Conservation (phyloP, 2,113 vertebrate species). For the Oryctolagus cuniculus region mOryCun1.1 NC_091436.1:4384501-4385000, state of each 20-base stretch:
- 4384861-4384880: not conserved
- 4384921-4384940: not conserved
- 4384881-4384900: not conserved
- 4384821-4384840: not conserved
- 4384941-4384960: not conserved
- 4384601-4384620: not conserved
- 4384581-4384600: slow-evolving; percentile 16
- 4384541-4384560: slow-evolving; percentile 80
- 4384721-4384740: not conserved
- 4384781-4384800: not conserved
- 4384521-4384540: slow-evolving; percentile 79
- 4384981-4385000: not conserved
- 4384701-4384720: not conserved
- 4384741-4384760: slow-evolving; percentile 4
- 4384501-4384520: slow-evolving; percentile 76
- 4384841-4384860: not conserved
- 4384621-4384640: not conserved
- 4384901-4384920: not conserved
- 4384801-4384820: not conserved
- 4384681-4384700: not conserved
- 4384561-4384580: slow-evolving; percentile 65
- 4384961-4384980: not conserved
- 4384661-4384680: not conserved
- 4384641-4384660: not conserved
- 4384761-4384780: not conserved